Conservation (phyloP, 2,888 invertebrate species). For the Drosophila cognata region DNA sequence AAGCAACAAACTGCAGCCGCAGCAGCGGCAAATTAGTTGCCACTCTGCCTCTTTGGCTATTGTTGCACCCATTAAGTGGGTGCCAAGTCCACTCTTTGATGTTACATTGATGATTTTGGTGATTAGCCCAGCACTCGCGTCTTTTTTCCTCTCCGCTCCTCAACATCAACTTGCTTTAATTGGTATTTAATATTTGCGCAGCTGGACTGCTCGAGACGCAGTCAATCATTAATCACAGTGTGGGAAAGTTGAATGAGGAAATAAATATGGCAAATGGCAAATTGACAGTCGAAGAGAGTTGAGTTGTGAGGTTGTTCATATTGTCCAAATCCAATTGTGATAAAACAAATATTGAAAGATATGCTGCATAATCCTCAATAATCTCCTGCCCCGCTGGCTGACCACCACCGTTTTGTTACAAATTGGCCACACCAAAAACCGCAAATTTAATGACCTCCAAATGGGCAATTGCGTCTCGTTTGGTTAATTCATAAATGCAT, state of each 20-base stretch:
- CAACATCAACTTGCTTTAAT: constrained; percentile 43
- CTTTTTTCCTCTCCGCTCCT: constrained; percentile 5
- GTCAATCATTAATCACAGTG: constrained; percentile 10
- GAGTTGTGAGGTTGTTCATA: background rate
- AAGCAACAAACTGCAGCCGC: constrained; percentile 19
- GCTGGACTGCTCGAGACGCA: background rate
- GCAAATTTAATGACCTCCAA: constrained; percentile 38
- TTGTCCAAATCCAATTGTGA: background rate
- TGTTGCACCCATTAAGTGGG: constrained; percentile 15
- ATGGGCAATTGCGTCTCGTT: constrained; percentile 24
- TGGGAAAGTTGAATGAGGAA: background rate
- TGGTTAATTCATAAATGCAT: constrained; percentile 22
- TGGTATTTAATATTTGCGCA: constrained; percentile 55
- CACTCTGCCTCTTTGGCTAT: constrained; percentile 21
- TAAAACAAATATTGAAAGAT: background rate
- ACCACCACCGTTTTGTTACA: background rate
- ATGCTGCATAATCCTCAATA: background rate
- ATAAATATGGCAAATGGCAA: background rate
- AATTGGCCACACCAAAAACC: constrained; percentile 18
- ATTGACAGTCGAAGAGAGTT: background rate
- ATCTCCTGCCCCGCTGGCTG: background rate
- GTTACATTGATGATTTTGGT: constrained; percentile 71
- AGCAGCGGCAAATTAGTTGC: constrained; percentile 44
- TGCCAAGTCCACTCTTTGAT: constrained; percentile 58
- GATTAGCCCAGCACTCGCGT: constrained; percentile 49